Evolutionary conservation across 2,797 vertebrate species (phyloP), one percentile per base, ranked within the genome.

Genomic region (Myiotriccus ornatus): DNA sequence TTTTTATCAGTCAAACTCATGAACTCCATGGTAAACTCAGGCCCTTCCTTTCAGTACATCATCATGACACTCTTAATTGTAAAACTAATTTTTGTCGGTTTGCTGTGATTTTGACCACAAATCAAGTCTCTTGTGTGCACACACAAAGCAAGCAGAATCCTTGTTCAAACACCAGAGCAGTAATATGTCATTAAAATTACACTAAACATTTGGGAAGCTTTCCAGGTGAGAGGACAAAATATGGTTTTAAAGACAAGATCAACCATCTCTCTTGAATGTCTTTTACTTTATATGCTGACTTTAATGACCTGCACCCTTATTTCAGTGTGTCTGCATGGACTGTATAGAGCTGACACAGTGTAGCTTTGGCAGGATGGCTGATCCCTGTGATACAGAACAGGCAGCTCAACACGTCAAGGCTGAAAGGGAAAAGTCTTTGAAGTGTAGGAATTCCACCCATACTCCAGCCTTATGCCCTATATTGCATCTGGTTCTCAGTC

Each of bases 71-170:
- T 57, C 15, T 53, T 30, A 56, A 68, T 44, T 85, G 43, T 53
- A 17, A 57, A 78, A 11, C 32, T 60, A 1, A 0, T 35, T 57
- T 34, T 59, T 63, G 50, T 32, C 35, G 34, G 39, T 84, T 30
- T 64, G 25, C 17, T 60, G 47, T 44, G 65, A 76, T 65, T 76
- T 70, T 69, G 46, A 56, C 32, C 55, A 63, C 39, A 60, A 50
- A 14, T 7, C 22, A 44, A 39, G 22, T 22, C 24, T 65, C 23
- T 43, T 7, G 2, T 4, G 0, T 4, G 3, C 3, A 2, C 19
- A 37, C 15, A 10, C 3, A 55, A 32, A 87, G 39, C 50, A 47
- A 53, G 18, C n/a, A 68, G 62, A 84, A 50, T 44, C 56, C 34
- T 68, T 55, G 27, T 50, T 71, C 41, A 34, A 34, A 43, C 0